Percentiles rank a stretch among this genome's conserved stretches.
These are phyloP conservation scores for Drosophila subpulchrella DNA, from an alignment of 1,140 invertebrate species.

Conservation along the genomic window DNA sequence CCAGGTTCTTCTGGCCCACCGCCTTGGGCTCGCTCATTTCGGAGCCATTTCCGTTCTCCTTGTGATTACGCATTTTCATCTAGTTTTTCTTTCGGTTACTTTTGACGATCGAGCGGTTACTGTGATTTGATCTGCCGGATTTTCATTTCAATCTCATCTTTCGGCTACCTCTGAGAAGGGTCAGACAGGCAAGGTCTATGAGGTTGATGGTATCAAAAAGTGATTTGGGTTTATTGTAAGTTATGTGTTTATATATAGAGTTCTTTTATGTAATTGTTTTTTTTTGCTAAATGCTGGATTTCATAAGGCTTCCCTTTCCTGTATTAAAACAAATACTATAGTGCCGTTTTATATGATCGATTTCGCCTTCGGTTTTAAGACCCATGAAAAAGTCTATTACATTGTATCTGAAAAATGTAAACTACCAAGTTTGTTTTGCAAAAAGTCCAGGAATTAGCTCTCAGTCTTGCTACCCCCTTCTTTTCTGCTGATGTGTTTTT, in stretches of 20 bases:
- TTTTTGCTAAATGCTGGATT: too few species aligned
- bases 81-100: slow-evolving; percentile 48
- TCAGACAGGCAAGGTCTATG: slow-evolving; percentile 10
- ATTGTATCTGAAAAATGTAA: background rate
- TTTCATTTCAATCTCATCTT: slow-evolving; percentile 47
- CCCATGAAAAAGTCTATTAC: background rate
- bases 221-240: background rate
- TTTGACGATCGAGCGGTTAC: slow-evolving; percentile 13
- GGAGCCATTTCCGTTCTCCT: slow-evolving; percentile 70
- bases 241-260: background rate
- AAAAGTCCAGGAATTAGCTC: background rate
- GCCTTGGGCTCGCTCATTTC: slow-evolving; percentile 29
- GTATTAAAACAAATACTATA: background rate
- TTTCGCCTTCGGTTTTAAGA: background rate
- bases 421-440: background rate
- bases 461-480: background rate
- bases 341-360: background rate
- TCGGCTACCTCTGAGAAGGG: slow-evolving; percentile 24
- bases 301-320: too few species aligned
- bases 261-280: too few species aligned
- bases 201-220: slow-evolving; percentile 3
- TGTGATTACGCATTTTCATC: slow-evolving; percentile 80
- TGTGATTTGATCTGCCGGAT: slow-evolving; percentile 29
- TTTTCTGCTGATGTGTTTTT: slow-evolving; percentile 16
- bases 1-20: slow-evolving; percentile 22